Evolutionary conservation across 2,888 invertebrate species (phyloP).

Genomic region (Platyscelio sp.): DNA sequence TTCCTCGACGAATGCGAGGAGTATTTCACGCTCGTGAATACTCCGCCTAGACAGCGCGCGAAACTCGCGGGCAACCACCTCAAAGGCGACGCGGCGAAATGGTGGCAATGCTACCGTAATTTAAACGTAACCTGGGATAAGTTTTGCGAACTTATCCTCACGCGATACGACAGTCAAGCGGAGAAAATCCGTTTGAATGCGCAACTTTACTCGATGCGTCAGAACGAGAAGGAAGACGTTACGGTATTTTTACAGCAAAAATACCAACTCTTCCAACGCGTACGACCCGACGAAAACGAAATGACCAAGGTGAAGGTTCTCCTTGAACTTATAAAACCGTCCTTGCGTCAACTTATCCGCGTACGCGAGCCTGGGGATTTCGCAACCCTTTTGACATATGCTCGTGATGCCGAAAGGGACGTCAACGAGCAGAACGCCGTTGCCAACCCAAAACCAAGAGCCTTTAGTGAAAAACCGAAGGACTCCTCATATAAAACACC

Average conservation of each 20-base stretch:
- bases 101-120: conserved; percentile 6
- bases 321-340: background rate
- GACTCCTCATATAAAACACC: too few species aligned
- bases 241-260: background rate
- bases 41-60: background rate
- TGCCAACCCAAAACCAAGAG: too few species aligned
- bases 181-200: background rate
- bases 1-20: too few species aligned
- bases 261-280: background rate
- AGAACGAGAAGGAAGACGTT: conserved; percentile 5
- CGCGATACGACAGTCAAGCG: background rate
- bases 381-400: too few species aligned
- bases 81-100: background rate
- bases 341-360: background rate
- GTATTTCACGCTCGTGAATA: too few species aligned
- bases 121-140: background rate
- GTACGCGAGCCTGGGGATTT: too few species aligned
- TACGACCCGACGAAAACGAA: background rate
- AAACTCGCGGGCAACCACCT: background rate
- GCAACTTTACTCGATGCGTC: background rate
- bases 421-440: too few species aligned
- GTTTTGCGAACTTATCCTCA: background rate
- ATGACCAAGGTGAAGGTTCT: background rate
- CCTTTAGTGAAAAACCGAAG: too few species aligned
- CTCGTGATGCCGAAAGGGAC: too few species aligned